Evolutionary conservation across 2,888 invertebrate genomes (phyloP), one percentile per base, ranked within the genome.

Genomic region (Adineta ricciae): DNA sequence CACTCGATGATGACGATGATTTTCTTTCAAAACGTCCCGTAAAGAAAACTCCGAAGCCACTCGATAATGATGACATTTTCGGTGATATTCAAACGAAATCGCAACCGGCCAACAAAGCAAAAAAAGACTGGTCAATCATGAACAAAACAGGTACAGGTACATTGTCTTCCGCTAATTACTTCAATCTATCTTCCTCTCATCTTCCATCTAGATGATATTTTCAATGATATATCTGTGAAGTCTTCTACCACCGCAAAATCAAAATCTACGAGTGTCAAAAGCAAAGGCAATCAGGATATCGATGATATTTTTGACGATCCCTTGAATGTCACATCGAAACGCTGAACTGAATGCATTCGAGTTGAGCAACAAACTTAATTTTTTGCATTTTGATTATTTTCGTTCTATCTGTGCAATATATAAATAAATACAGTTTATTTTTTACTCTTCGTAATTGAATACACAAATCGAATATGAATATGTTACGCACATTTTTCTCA

Each of bases 121-220:
- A 78, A 78, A 78, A 78, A 78, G 78, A 78, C 41, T 78, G 78
- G 78, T 78, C 78, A n/a, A 78, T 78, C n/a, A 78, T 78, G 78
- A 78, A n/a, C n/a, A 78, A 38, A 78, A 0, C 78, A n/a, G 38
- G 41, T 24, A 41, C 38, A 78, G 78, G 78, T 78, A 38, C 1
- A 19, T 36, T 36, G 24, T 73, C n/a, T 36, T 64, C n/a, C n/a
- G n/a, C n/a, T n/a, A n/a, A n/a, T n/a, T n/a, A n/a, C 32, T 4
- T 64, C 64, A 27, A 16, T 14, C n/a, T 11, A 11, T 19, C 3
- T 38, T 78, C 24, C 9, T 3, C 8, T n/a, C 41, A 19, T 16
- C 24, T 78, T 78, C 14, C 41, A n/a, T 78, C 14, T 41, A 78
- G 78, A 78, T 78, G 78, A 78, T 78, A 41, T 78, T n/a, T 78